A percentile compares a stretch with the other conserved stretches of the same genome.
Evolutionary conservation across 2,888 invertebrate species (phyloP).

Genomic region (Agriopis aurantiaria): DNA sequence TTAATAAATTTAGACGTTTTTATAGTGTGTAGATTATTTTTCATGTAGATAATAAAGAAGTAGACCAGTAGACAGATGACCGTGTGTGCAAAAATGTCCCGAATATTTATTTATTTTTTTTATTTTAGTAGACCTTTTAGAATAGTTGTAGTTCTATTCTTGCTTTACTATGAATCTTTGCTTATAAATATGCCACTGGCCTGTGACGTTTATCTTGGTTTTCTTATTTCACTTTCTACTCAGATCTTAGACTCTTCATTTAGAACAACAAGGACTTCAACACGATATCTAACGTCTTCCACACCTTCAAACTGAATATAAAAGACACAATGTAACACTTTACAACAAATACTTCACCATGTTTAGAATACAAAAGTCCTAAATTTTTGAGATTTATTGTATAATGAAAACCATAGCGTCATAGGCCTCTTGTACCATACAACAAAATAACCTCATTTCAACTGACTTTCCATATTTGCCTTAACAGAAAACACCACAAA

Average conservation of each 20-base stretch:
- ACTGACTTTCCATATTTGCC: constrained; percentile 72
- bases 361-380: not conserved
- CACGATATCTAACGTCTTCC: not conserved
- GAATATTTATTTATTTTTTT: no score
- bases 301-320: not conserved
- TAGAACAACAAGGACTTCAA: not conserved
- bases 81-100: no score
- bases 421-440: constrained; percentile 29
- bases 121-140: constrained; percentile 6
- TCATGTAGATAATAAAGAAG: constrained; percentile 30
- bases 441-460: constrained; percentile 49
- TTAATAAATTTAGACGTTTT: constrained; percentile 38
- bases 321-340: not conserved
- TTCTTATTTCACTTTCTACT: constrained; percentile 24
- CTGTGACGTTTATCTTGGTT: constrained; percentile 38
- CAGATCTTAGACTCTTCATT: not conserved
- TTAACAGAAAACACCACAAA: constrained; percentile 84
- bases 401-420: constrained; percentile 36
- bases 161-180: constrained; percentile 28
- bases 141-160: constrained; percentile 22
- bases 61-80: no score
- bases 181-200: constrained; percentile 41
- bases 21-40: constrained; percentile 30
- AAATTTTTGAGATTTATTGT: no score
- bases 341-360: not conserved